Evolutionary conservation across 92 coral and sea anemone species (phyloP).

Genomic region (Actinostola sp.): DNA sequence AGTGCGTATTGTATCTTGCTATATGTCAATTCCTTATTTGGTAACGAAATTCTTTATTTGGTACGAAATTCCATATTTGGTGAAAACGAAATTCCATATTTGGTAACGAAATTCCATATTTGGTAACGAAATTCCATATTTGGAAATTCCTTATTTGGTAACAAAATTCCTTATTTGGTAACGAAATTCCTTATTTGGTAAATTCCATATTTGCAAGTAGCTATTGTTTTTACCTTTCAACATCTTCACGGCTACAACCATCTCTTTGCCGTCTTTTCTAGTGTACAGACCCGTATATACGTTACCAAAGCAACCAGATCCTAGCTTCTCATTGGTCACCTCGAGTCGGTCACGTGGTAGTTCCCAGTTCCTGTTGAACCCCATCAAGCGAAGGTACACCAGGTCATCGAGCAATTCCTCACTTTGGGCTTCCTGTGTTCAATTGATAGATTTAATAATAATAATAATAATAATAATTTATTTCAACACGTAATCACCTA

Average conservation of each 20-base stretch:
- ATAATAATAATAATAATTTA: not conserved
- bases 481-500: conserved; percentile 40
- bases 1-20: too few relatives aligned
- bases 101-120: too few relatives aligned
- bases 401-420: conserved; percentile 35
- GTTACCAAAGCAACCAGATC: conserved; percentile 87
- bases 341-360: conserved; percentile 65
- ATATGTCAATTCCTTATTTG: too few relatives aligned
- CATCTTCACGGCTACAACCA: conserved; percentile 79
- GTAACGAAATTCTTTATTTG: too few relatives aligned
- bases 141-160: too few relatives aligned
- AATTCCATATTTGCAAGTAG: not conserved
- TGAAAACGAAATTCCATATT: too few relatives aligned
- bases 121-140: too few relatives aligned
- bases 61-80: too few relatives aligned
- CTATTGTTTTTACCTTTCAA: conserved; percentile 66
- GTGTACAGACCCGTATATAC: conserved; percentile 73
- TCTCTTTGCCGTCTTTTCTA: conserved; percentile 61
- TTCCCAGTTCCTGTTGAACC: conserved; percentile 76
- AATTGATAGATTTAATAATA: not conserved
- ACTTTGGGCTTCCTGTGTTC: not conserved
- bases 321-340: conserved; percentile 61
- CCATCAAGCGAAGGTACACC: conserved; percentile 54
- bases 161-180: too few relatives aligned
- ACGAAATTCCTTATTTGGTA: too few relatives aligned